These are phyloP conservation scores for Hyles euphorbiae DNA, from an alignment of 1,140 invertebrate genomes.

Conservation along the genomic window DNA sequence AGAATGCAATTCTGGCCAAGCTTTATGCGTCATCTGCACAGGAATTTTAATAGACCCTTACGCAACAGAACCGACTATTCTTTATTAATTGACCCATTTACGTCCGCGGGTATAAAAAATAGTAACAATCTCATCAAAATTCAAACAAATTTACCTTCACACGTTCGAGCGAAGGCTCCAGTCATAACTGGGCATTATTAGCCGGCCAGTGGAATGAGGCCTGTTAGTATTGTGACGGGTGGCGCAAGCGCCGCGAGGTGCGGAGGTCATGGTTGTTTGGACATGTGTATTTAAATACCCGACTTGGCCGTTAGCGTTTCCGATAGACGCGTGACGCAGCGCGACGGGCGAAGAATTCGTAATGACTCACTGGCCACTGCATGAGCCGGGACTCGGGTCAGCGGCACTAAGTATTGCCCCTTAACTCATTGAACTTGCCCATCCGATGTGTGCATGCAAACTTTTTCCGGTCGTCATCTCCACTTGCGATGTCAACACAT, in stretches of 20 bases:
- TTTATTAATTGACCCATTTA: too few relatives aligned
- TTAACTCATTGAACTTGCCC: constrained; percentile 10
- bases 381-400: too few relatives aligned
- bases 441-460: constrained; percentile 7
- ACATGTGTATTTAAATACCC: constrained; percentile 44
- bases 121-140: too few relatives aligned
- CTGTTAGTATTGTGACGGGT: not conserved
- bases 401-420: not conserved
- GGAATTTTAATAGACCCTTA: too few relatives aligned
- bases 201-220: constrained; percentile 12
- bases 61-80: too few relatives aligned
- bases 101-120: too few relatives aligned
- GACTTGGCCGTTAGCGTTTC: constrained; percentile 57
- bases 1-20: not conserved
- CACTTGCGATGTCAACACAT: too few relatives aligned
- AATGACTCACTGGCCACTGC: constrained; percentile 38
- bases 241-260: constrained; percentile 10
- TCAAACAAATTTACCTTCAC: constrained; percentile 9
- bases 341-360: constrained; percentile 50
- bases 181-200: constrained; percentile 26
- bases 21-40: too few relatives aligned
- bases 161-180: constrained; percentile 7
- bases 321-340: constrained; percentile 63
- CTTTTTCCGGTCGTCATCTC: not conserved
- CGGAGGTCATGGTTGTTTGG: constrained; percentile 33